Evolutionary conservation across 2,113 vertebrate species (phyloP).

Genomic region (Phalacrocorax carbo): DNA sequence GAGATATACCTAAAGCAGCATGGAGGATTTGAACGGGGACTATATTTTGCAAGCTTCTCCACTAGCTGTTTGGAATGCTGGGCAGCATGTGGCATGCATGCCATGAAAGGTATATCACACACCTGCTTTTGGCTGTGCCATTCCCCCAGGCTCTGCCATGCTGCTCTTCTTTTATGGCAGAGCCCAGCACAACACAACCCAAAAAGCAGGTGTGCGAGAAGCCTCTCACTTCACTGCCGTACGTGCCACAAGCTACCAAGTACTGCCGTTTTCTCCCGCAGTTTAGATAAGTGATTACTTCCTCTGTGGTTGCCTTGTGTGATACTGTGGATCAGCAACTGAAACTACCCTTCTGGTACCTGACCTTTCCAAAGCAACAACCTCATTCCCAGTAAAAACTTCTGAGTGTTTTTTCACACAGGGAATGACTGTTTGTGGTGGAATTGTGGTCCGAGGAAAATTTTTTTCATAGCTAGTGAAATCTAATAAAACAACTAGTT

Average conservation of each 20-base stretch:
- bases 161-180: background rate
- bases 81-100: background rate
- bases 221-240: background rate
- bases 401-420: background rate
- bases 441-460: background rate
- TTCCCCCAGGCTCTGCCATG: background rate
- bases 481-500: background rate
- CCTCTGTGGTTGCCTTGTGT: background rate
- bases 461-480: background rate
- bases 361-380: background rate
- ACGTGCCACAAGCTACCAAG: background rate
- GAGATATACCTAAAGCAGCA: background rate
- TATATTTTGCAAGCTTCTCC: background rate
- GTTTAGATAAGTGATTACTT: background rate
- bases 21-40: accelerated
- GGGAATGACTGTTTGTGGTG: background rate
- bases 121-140: background rate
- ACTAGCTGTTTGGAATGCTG: background rate
- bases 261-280: background rate
- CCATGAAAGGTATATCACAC: background rate
- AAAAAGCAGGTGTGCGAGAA: conserved; percentile 14
- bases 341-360: background rate
- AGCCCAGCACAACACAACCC: background rate
- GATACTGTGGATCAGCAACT: background rate
- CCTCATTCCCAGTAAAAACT: background rate